Conservation (phyloP, 1,140 invertebrate species). For the Riptortus pedestris region DNA sequence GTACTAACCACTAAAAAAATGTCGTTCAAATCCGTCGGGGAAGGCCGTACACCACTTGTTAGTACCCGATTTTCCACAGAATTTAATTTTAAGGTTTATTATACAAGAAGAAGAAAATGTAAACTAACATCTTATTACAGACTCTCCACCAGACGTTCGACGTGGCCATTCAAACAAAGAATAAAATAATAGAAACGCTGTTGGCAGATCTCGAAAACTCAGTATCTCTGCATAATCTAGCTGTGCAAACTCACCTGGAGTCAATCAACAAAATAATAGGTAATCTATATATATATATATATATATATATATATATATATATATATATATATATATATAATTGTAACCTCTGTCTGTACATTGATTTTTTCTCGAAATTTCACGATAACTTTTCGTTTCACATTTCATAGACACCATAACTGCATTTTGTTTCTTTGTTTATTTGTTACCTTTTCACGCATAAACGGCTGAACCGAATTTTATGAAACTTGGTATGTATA, state of each 20-base stretch:
- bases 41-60: too few species aligned
- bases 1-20: not conserved
- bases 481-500: too few species aligned
- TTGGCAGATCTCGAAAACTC: conserved; percentile 52
- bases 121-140: conserved; percentile 33
- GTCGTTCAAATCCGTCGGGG: not conserved
- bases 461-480: too few species aligned
- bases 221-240: conserved; percentile 54
- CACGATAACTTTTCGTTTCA: not conserved
- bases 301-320: not conserved
- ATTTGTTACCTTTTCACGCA: not conserved
- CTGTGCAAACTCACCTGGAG: conserved; percentile 56
- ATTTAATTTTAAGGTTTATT: too few species aligned
- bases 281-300: conserved; percentile 31
- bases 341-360: too few species aligned
- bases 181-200: conserved; percentile 50
- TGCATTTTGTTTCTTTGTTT: not conserved
- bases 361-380: not conserved
- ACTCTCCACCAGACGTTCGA: conserved; percentile 49
- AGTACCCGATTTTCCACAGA: too few species aligned
- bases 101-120: too few species aligned
- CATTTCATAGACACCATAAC: not conserved
- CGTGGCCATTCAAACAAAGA: conserved; percentile 49
- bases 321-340: not conserved
- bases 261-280: conserved; percentile 55